Evolutionary conservation across 1,140 invertebrate genomes (phyloP).

Genomic region (Solenopsis invicta): DNA sequence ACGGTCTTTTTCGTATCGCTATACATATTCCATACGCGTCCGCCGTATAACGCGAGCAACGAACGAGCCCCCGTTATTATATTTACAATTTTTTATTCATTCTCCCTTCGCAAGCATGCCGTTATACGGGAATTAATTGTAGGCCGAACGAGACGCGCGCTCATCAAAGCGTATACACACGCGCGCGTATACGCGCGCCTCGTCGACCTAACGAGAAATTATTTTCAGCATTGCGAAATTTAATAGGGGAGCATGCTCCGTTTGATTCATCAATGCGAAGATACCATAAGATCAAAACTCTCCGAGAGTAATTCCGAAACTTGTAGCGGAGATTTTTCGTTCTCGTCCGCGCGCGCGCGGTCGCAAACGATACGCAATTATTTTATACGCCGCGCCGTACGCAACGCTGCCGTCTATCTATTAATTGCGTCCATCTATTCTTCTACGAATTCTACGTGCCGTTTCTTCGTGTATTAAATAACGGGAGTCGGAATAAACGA

Average conservation of each 20-base stretch:
- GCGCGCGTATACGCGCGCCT: not conserved
- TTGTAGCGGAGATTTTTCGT: not conserved
- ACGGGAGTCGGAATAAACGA: not conserved
- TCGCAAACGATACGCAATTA: slow-evolving; percentile 22
- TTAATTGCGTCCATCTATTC: slow-evolving; percentile 1
- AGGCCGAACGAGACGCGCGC: slow-evolving; percentile 47
- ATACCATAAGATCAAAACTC: slow-evolving; percentile 28
- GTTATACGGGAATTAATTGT: slow-evolving; percentile 59
- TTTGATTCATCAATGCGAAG: slow-evolving; percentile 31
- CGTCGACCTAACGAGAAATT: slow-evolving; percentile 46
- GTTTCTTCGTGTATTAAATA: not conserved
- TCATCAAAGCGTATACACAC: slow-evolving; percentile 38
- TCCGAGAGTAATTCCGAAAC: not conserved
- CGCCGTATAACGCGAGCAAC: not conserved
- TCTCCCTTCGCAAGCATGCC: not conserved
- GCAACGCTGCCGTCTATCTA: not conserved
- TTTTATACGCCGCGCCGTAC: not conserved
- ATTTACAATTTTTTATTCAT: slow-evolving; percentile 58
- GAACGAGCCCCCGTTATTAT: slow-evolving; percentile 44
- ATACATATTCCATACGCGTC: slow-evolving; percentile 35
- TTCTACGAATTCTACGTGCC: not conserved
- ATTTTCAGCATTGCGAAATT: slow-evolving; percentile 47
- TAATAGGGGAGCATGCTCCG: not conserved
- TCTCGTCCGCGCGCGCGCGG: too few relatives aligned
- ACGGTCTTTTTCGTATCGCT: slow-evolving; percentile 40